A percentile compares a stretch with the other conserved stretches of the same genome.
phyloP scores from a whole-genome alignment of 1,140 invertebrate genomes.

The Danaus melanippus region DNA sequence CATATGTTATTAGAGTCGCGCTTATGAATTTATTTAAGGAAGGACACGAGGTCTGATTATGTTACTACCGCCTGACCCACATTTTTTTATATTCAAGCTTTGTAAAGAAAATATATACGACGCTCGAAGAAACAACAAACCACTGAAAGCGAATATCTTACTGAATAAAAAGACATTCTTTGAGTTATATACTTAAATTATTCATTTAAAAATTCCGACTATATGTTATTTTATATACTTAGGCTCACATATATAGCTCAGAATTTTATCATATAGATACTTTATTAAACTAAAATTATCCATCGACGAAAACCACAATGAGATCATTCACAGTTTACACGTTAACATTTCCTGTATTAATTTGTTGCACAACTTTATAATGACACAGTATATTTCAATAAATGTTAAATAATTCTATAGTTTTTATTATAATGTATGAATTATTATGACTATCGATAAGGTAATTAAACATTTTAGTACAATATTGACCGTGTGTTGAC shows the following conservation, averaged over 20 bases:
- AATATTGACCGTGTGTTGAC: too few relatives aligned
- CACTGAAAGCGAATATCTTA: too few relatives aligned
- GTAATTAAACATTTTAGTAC: too few relatives aligned
- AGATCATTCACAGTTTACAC: constrained; percentile 6
- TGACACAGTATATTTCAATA: not conserved
- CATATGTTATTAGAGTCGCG: constrained; percentile 43
- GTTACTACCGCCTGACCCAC: constrained; percentile 48
- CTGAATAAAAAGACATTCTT: too few relatives aligned
- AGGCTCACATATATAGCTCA: not conserved
- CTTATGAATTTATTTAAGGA: constrained; percentile 44
- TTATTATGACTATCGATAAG: too few relatives aligned
- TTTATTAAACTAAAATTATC: constrained; percentile 2
- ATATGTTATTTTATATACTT: constrained; percentile 4
- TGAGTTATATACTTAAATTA: too few relatives aligned
- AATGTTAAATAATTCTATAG: too few relatives aligned
- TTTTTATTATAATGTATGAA: too few relatives aligned
- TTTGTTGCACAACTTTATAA: not conserved
- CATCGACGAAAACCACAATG: constrained; percentile 1
- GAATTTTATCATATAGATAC: not conserved
- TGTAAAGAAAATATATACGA: not conserved
- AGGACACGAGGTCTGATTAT: constrained; percentile 41
- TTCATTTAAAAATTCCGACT: too few relatives aligned
- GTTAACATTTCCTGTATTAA: constrained; percentile 2
- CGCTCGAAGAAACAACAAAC: too few relatives aligned
- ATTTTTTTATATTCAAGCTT: constrained; percentile 26